phyloP scores from a whole-genome alignment of 2,888 invertebrate genomes.

The Suillia variegata region DNA sequence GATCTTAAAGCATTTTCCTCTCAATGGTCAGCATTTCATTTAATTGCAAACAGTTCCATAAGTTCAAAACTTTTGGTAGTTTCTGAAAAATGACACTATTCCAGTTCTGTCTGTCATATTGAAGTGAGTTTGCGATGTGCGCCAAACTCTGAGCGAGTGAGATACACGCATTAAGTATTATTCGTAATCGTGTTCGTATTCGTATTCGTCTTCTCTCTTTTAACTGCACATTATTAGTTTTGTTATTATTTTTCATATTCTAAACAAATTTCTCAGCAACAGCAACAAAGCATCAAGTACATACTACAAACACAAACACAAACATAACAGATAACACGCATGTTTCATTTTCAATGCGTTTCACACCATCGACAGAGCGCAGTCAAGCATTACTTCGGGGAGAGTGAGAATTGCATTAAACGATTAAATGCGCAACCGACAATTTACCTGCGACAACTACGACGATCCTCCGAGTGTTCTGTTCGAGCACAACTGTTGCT shows the following conservation, averaged over 20 bases:
- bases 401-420: background rate
- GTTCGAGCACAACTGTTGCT: constrained; percentile 7
- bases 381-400: background rate
- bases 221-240: constrained; percentile 52
- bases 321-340: background rate
- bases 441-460: background rate
- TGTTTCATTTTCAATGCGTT: background rate
- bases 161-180: too few species aligned
- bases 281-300: constrained; percentile 18
- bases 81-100: too few species aligned
- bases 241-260: constrained; percentile 58
- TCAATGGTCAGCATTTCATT: too few species aligned
- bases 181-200: too few species aligned
- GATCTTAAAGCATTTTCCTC: too few species aligned
- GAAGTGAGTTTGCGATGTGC: too few species aligned
- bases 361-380: background rate
- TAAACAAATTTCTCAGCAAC: constrained; percentile 47
- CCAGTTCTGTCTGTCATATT: too few species aligned
- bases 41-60: too few species aligned
- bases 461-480: too few species aligned
- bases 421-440: background rate
- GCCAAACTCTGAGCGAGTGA: too few species aligned
- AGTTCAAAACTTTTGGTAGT: too few species aligned
- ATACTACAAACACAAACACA: constrained; percentile 5
- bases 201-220: background rate